These are phyloP conservation scores for Lepidurus couesii DNA, from an alignment of 1,140 invertebrate genomes.

Conservation along the genomic window DNA sequence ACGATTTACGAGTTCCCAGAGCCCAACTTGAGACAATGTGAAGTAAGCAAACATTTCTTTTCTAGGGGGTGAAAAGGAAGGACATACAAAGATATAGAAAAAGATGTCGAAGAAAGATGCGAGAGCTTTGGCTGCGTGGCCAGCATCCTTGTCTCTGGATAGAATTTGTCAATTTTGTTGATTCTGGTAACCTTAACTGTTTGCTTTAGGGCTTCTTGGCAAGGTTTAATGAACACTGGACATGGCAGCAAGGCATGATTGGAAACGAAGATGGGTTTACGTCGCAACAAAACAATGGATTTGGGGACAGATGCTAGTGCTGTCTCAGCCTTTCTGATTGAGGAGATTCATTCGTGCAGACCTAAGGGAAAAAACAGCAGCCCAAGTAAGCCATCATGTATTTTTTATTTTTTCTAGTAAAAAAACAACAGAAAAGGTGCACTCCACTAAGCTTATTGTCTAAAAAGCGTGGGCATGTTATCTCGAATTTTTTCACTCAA, in stretches of 20 bases:
- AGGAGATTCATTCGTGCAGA: constrained; percentile 19
- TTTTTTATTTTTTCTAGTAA: background rate
- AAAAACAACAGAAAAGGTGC: background rate
- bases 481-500: background rate
- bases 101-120: background rate
- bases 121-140: background rate
- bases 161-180: background rate
- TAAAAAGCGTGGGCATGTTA: background rate
- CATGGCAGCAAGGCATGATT: constrained; percentile 10
- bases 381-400: background rate
- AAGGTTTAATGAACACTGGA: constrained; percentile 19
- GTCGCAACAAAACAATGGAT: constrained; percentile 15
- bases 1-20: background rate
- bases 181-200: background rate
- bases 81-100: background rate
- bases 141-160: background rate
- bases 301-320: constrained; percentile 17
- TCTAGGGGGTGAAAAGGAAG: background rate
- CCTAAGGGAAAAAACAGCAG: background rate
- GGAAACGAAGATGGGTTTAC: background rate
- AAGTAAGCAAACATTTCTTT: too few species aligned
- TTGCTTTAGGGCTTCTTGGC: constrained; percentile 2
- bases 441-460: background rate
- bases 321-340: constrained; percentile 8
- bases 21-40: background rate